Evolutionary conservation across 23 tunicate genomes (phyloP).

Genomic region (Styela plicata): DNA sequence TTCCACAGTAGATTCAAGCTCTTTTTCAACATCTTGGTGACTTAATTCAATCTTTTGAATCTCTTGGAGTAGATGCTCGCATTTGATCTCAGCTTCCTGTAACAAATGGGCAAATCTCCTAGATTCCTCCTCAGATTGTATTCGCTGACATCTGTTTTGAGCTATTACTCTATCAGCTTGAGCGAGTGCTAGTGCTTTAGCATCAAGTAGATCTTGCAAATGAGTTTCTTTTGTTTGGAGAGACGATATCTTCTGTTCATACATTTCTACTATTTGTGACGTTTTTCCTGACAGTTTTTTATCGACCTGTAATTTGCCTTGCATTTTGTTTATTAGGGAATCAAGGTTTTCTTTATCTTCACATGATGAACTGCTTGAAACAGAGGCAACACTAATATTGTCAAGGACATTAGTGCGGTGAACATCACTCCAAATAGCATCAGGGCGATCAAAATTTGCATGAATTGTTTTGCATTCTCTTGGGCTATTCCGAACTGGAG

Average conservation of each 20-base stretch:
- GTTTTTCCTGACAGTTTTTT: slow-evolving; percentile 25
- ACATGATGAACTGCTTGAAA: slow-evolving; percentile 21
- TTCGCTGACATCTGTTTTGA: slow-evolving; percentile 56
- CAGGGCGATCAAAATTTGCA: background rate
- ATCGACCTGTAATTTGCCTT: slow-evolving; percentile 12
- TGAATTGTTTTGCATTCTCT: background rate
- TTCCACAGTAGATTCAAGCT: slow-evolving; percentile 54
- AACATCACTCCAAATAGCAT: slow-evolving; percentile 5
- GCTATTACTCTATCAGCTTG: slow-evolving; percentile 78
- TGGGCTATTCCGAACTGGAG: background rate
- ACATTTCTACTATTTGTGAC: slow-evolving; percentile 59
- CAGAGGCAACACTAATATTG: slow-evolving; percentile 11
- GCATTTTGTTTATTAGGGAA: slow-evolving; percentile 37
- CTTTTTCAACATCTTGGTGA: slow-evolving; percentile 37
- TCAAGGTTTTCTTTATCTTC: slow-evolving; percentile 72
- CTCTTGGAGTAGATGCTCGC: slow-evolving; percentile 29
- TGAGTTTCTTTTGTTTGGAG: slow-evolving; percentile 49
- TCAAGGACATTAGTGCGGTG: background rate
- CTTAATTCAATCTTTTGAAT: background rate
- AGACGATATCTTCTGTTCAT: slow-evolving; percentile 68
- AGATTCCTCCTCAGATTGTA: slow-evolving; percentile 57
- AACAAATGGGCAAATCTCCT: slow-evolving; percentile 56
- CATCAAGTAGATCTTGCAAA: slow-evolving; percentile 73
- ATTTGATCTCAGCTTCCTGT: slow-evolving; percentile 35
- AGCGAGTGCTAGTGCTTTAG: slow-evolving; percentile 66